A percentile compares a stretch with the other conserved stretches of the same genome.
These are phyloP conservation scores for Rhopalosiphum maidis DNA, from an alignment of 1,140 invertebrate genomes.

Conservation along the genomic window DNA sequence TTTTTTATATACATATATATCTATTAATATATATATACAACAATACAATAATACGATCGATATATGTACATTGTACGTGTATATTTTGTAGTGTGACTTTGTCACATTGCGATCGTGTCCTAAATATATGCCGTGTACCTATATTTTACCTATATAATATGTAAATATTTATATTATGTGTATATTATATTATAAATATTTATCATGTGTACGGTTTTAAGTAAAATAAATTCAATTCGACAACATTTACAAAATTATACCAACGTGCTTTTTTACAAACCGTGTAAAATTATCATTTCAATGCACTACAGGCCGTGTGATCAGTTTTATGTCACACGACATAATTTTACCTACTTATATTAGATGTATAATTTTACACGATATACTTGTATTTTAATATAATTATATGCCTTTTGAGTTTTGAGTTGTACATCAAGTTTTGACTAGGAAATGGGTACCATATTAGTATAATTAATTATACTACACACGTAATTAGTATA, in stretches of 20 bases:
- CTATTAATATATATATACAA: background rate
- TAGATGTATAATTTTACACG: background rate
- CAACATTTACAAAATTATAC: background rate
- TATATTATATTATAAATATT: conserved; percentile 23
- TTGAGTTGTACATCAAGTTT: background rate
- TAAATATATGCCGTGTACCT: background rate
- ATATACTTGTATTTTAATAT: background rate
- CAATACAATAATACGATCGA: background rate
- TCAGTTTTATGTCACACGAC: too few species aligned
- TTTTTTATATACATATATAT: background rate
- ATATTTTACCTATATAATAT: conserved; percentile 4
- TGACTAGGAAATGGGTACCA: background rate
- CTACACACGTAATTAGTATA: background rate
- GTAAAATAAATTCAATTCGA: conserved; percentile 35
- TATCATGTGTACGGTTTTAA: conserved; percentile 41
- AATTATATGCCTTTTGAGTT: background rate
- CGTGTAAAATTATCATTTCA: background rate
- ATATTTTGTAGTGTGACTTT: conserved; percentile 23
- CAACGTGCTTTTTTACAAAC: background rate
- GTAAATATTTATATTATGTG: conserved; percentile 23
- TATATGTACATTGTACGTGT: background rate
- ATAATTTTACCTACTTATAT: background rate
- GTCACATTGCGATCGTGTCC: background rate
- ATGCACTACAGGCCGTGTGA: background rate
- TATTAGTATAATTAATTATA: background rate